Percentiles rank a stretch among this genome's conserved stretches.
These are phyloP conservation scores for Sinhomidia bicolor DNA, from an alignment of 2,888 invertebrate genomes.

Conservation along the genomic window DNA sequence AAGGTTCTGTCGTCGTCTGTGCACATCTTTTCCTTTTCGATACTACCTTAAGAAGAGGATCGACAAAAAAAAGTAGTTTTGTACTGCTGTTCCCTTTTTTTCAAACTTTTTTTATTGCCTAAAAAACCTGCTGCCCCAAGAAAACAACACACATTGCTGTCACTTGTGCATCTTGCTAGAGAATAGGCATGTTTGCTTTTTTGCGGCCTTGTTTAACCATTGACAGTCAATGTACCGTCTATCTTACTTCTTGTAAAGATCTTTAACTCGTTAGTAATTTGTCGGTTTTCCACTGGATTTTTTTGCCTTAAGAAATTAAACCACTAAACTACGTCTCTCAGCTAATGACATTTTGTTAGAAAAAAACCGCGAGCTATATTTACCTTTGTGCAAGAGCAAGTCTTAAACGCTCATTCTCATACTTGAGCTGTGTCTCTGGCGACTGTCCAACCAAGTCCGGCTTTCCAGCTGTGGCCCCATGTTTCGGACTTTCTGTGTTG, in stretches of 20 bases:
- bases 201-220: not conserved
- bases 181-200: slow-evolving; percentile 15
- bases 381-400: slow-evolving; percentile 97
- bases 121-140: not conserved
- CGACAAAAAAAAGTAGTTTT: not conserved
- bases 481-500: slow-evolving; percentile 79
- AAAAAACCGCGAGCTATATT: slow-evolving; percentile 78
- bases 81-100: slow-evolving; percentile 3
- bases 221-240: too few relatives aligned
- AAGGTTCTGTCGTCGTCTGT: not conserved
- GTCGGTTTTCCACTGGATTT: not conserved
- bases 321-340: not conserved
- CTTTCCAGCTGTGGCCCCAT: slow-evolving; percentile 76
- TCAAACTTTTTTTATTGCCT: not conserved
- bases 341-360: not conserved
- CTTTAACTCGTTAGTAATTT: slow-evolving; percentile 11
- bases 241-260: not conserved
- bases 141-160: slow-evolving; percentile 4
- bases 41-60: not conserved
- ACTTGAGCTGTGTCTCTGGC: slow-evolving; percentile 94
- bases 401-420: slow-evolving; percentile 98
- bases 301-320: too few relatives aligned
- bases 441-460: slow-evolving; percentile 80
- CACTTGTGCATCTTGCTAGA: slow-evolving; percentile 38
- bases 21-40: not conserved